phyloP scores from a whole-genome alignment of 2,113 vertebrate species.

The Nibea coibor region DNA sequence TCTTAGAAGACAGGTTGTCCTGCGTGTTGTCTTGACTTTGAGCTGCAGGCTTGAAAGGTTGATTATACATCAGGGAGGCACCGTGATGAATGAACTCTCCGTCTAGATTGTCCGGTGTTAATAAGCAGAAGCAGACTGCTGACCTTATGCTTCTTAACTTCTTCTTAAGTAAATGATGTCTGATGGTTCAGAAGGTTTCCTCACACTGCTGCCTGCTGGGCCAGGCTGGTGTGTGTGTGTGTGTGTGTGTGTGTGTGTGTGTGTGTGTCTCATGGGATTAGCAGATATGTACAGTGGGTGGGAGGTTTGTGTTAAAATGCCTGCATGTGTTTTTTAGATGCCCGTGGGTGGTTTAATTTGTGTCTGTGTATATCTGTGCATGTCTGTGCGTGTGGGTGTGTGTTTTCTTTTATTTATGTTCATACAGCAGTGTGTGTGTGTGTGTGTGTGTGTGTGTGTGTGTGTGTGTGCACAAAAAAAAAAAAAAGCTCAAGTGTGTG shows the following conservation, averaged over 20 bases:
- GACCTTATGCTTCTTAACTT: slow-evolving; percentile 17
- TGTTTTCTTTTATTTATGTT: slow-evolving; percentile 3
- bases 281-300: slow-evolving; percentile 26
- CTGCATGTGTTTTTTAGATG: slow-evolving; percentile 47
- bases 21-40: slow-evolving; percentile 44
- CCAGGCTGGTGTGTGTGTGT: slow-evolving; percentile 9
- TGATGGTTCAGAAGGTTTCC: slow-evolving; percentile 42
- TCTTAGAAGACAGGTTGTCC: slow-evolving; percentile 23
- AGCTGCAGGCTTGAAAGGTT: slow-evolving; percentile 28
- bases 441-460: not conserved
- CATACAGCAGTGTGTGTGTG: slow-evolving; percentile 6
- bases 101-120: slow-evolving; percentile 35
- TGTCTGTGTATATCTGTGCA: slow-evolving; percentile 14
- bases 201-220: slow-evolving; percentile 23
- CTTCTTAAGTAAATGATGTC: slow-evolving; percentile 38
- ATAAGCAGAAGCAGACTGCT: slow-evolving; percentile 56
- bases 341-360: slow-evolving; percentile 56
- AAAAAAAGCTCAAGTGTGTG: slow-evolving; percentile 22
- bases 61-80: slow-evolving; percentile 41
- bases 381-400: slow-evolving; percentile 25
- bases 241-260: slow-evolving; percentile 8
- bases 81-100: slow-evolving; percentile 43
- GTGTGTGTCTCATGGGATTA: slow-evolving; percentile 14
- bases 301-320: slow-evolving; percentile 51
- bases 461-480: not conserved